A percentile compares a stretch with the other conserved stretches of the same genome.
Evolutionary conservation across 2,888 invertebrate species (phyloP).

Genomic region (Pristionchus exspectatus): DNA sequence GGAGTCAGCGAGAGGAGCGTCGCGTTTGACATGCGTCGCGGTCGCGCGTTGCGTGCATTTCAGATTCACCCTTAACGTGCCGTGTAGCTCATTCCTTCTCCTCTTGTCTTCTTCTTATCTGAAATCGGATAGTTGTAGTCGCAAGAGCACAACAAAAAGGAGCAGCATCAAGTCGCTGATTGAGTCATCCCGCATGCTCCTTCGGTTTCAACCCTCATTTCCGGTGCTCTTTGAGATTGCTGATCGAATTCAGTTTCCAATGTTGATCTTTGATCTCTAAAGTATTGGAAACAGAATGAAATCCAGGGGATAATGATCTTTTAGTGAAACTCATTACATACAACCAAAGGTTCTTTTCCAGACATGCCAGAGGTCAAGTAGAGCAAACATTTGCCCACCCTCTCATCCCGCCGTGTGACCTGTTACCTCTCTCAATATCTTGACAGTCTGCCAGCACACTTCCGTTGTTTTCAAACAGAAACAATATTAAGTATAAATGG

Average conservation of each 20-base stretch:
- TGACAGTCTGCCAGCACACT: neutral
- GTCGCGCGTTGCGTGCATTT: too few species aligned
- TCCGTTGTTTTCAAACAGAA: too few species aligned
- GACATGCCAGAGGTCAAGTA: neutral
- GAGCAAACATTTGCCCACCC: constrained; percentile 7
- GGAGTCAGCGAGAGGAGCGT: too few species aligned
- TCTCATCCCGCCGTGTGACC: neutral
- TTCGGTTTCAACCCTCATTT: constrained; percentile 22
- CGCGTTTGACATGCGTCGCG: too few species aligned
- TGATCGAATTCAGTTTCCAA: neutral
- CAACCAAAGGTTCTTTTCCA: neutral
- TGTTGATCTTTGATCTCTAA: neutral
- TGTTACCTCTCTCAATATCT: neutral
- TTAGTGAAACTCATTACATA: neutral
- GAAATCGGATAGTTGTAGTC: constrained; percentile 33
- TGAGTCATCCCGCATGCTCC: neutral
- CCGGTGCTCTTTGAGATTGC: neutral
- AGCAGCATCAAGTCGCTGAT: neutral
- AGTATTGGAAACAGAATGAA: neutral
- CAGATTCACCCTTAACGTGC: too few species aligned
- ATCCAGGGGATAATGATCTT: neutral
- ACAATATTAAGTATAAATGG: too few species aligned
- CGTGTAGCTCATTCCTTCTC: neutral
- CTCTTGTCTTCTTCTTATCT: neutral
- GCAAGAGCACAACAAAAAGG: constrained; percentile 10